Evolutionary conservation across 1,140 invertebrate species (phyloP).

Genomic region (Calosoma granatense): DNA sequence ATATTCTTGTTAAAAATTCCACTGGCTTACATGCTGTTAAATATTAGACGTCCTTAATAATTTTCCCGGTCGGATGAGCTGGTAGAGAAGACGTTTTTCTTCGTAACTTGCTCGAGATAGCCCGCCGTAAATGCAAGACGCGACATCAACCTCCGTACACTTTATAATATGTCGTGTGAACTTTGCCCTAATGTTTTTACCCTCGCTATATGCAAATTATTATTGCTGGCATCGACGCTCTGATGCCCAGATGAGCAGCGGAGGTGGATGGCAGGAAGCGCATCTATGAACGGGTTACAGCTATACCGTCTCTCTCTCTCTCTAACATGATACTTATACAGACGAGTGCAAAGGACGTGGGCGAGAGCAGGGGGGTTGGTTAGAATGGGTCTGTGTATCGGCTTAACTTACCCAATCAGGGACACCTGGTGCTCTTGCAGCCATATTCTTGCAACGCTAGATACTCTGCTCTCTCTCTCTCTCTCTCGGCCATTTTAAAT

Average conservation of each 20-base stretch:
- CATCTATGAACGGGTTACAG: too few species aligned
- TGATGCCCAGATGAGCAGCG: background rate
- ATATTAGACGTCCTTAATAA: slow-evolving; percentile 4
- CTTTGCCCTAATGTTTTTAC: background rate
- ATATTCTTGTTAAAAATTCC: too few species aligned
- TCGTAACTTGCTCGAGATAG: background rate
- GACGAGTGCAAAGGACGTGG: background rate
- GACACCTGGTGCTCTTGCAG: background rate
- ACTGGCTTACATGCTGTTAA: too few species aligned
- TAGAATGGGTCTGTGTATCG: background rate
- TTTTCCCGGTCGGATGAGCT: background rate
- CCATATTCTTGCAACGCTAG: background rate
- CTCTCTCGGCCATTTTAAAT: background rate
- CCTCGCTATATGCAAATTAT: slow-evolving; percentile 1
- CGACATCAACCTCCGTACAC: background rate
- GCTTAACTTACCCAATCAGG: slow-evolving; percentile 7
- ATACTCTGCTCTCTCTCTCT: background rate
- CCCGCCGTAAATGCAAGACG: slow-evolving; percentile 1
- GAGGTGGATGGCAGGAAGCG: too few species aligned
- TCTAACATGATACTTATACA: too few species aligned
- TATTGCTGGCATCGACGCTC: background rate
- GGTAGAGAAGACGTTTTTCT: background rate
- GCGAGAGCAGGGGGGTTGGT: background rate
- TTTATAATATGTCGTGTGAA: slow-evolving; percentile 9
- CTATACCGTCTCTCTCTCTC: too few species aligned